Evolutionary conservation across 1,140 invertebrate species (phyloP), one percentile per base, ranked within the genome.

Genomic region (Phortica variegata): DNA sequence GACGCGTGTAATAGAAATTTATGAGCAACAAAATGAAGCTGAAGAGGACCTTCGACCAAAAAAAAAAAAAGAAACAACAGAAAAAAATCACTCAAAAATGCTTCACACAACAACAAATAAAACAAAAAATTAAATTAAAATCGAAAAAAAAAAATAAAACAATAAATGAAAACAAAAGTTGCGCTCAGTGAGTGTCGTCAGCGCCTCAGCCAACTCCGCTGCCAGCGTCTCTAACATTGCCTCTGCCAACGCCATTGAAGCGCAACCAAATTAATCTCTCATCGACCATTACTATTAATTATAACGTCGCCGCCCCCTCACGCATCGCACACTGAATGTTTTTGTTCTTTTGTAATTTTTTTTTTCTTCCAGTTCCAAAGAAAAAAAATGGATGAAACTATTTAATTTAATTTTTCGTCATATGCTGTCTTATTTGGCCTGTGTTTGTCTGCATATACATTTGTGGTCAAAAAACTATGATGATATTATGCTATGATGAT

Each of bases 201-300:
- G 32, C 32, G 8, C 6, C 32, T 34, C 6, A 6, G 6, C n/a
- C 32, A 13, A 34, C 32, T 34, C 6, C 32, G 6, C n/a, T 34
- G n/a, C 32, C 13, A 26, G 23, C 5, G 9, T 34, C 13, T 52
- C 62, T 60, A 65, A 60, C 63, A 66, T 60, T 66, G 63, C 63
- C n/a, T n/a, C n/a, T n/a, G n/a, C n/a, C n/a, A 68, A 63, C 63
- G 63, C 63, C 63, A 68, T 68, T 68, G 63, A 68, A 68, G 63
- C 63, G 63, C 63, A 68, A 68, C 63, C 63, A 68, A 68, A 68
- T 68, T 68, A 68, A 68, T 68, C 63, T 68, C 68, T 68, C 63
- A 68, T 63, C 63, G 63, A 68, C 63, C 69, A 68, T 68, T 68
- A 68, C 63, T 69, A 68, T 68, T 68, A 68, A 68, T 68, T 68